Conservation (phyloP, 2,113 vertebrate genomes). For the Menidia beryllina region DNA sequence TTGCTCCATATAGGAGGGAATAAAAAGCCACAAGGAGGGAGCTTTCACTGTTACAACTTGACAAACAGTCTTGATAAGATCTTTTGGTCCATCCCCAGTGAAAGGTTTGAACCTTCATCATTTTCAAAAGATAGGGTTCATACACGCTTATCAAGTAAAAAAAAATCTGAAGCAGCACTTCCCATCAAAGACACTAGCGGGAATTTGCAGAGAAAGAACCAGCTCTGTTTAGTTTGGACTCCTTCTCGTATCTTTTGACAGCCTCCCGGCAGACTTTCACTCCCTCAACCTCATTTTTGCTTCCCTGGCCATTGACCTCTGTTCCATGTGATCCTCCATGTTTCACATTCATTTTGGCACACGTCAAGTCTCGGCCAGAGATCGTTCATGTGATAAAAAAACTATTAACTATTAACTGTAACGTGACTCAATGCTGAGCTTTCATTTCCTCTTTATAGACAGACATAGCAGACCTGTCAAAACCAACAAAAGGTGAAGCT, state of each 20-base stretch:
- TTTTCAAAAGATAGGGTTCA: not conserved
- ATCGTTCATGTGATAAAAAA: not conserved
- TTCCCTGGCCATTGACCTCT: constrained; percentile 15
- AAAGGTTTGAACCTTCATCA: not conserved
- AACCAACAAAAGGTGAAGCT: no score
- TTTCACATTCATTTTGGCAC: constrained; percentile 2
- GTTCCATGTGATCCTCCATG: not conserved
- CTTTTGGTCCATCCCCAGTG: not conserved
- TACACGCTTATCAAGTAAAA: not conserved
- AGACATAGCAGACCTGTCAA: no score
- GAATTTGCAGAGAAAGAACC: not conserved
- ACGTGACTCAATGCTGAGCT: not conserved
- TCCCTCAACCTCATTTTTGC: not conserved
- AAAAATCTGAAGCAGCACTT: not conserved
- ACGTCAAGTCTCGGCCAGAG: not conserved
- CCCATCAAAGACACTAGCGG: not conserved
- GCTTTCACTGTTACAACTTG: no score
- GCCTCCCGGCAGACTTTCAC: constrained; percentile 10
- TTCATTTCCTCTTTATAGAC: constrained; percentile 8
- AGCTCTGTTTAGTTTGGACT: not conserved
- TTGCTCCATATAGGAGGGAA: no score
- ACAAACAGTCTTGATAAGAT: no score
- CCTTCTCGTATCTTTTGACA: constrained; percentile 1
- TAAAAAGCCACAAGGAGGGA: no score
- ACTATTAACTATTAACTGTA: accelerated